phyloP scores from a whole-genome alignment of 1,140 invertebrate genomes.

The Hyphantria cunea region DNA sequence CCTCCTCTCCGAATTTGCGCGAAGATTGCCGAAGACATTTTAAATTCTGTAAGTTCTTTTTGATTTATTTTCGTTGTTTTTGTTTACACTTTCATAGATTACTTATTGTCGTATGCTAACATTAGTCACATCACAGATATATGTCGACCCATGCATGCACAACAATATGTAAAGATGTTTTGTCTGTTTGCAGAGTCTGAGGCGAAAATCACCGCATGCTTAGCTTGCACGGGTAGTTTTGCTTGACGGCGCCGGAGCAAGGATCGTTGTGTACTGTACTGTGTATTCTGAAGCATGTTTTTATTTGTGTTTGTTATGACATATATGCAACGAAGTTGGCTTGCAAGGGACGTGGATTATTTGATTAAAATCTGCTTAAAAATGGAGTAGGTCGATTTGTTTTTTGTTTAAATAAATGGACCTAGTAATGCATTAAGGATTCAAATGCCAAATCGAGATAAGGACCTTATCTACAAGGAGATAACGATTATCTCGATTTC shows the following conservation, averaged over 20 bases:
- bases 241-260: constrained; percentile 5
- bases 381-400: no score
- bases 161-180: not conserved
- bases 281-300: constrained; percentile 12
- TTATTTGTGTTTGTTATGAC: constrained; percentile 5
- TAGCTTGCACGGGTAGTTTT: constrained; percentile 53
- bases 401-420: no score
- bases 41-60: not conserved
- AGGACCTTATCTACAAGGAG: no score
- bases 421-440: no score
- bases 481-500: no score
- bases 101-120: not conserved
- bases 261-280: not conserved
- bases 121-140: constrained; percentile 10
- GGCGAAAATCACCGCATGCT: constrained; percentile 71
- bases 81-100: not conserved
- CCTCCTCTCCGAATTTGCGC: not conserved
- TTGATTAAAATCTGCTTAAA: no score
- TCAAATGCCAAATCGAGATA: no score
- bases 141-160: not conserved
- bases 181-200: constrained; percentile 67
- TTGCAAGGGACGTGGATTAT: no score
- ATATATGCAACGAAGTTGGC: not conserved
- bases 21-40: constrained; percentile 3
- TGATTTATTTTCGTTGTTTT: not conserved